These are phyloP conservation scores for Neodontobutis hainanensis DNA, from an alignment of 2,113 vertebrate species.

Conservation along the genomic window DNA sequence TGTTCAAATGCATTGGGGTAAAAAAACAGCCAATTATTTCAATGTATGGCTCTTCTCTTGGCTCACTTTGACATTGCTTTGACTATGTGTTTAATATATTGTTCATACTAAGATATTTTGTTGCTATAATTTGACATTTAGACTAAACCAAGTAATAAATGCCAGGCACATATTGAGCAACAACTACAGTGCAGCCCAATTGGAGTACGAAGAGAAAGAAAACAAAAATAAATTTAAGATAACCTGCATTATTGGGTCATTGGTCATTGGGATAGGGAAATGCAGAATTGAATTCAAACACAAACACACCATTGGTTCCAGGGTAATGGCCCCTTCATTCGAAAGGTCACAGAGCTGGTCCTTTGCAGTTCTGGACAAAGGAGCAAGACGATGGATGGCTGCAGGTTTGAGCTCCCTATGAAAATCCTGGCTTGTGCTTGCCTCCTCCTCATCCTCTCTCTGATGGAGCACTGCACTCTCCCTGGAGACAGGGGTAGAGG, in stretches of 20 bases:
- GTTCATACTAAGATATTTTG: too few species aligned
- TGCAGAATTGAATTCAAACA: neutral
- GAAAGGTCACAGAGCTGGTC: conserved; percentile 72
- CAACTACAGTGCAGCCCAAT: too few species aligned
- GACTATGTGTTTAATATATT: too few species aligned
- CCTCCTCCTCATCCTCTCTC: conserved; percentile 25
- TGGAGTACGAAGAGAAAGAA: too few species aligned
- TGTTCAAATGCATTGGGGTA: too few species aligned
- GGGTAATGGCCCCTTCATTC: conserved; percentile 63
- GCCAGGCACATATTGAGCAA: too few species aligned
- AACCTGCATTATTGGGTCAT: neutral
- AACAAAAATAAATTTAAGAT: neutral
- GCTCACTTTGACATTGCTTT: too few species aligned
- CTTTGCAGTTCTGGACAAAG: conserved; percentile 63
- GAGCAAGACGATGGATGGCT: conserved; percentile 62
- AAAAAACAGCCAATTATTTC: too few species aligned
- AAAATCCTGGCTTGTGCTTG: conserved; percentile 19
- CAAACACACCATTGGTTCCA: conserved; percentile 81
- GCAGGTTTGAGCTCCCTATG: conserved; percentile 63
- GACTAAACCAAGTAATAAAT: too few species aligned
- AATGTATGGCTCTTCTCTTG: too few species aligned
- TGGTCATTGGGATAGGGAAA: neutral
- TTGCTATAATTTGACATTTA: too few species aligned
- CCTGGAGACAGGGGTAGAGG: conserved; percentile 58
- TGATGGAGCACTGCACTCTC: conserved; percentile 58